Base-by-base conservation (phyloP, 1,140 invertebrate species). In the Drosophila santomea region DNA sequence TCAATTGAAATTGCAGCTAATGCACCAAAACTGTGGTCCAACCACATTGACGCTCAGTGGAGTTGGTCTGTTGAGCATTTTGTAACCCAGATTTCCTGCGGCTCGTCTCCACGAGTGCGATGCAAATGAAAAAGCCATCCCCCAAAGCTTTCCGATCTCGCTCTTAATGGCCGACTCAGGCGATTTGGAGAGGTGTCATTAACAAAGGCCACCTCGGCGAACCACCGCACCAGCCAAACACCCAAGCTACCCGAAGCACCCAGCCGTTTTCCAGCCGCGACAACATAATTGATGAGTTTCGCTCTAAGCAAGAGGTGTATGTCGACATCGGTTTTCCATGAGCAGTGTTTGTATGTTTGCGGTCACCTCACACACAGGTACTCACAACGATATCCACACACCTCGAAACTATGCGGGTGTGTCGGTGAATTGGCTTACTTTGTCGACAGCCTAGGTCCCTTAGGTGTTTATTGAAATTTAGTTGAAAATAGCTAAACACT, bases 381-480 rank as follows among this genome's bases (percentile, higher is more conserved):
- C 62, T 15, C 39, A 64, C 51, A 69, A 28, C 38, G 45, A 76
- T 28, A 54, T 35, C 47, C 43, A 17, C 35, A 58, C 63, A 64
- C 28, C 50, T 20, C 50, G 6, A 7, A 52, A 52, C 28, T 58
- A 43, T 69, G 63, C 32, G 63, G 51, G 57, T 48, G 47, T 44
- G 48, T 10, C 58, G 58, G 84, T 80, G 88, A 88, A 88, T 88
- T 88, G 83, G 83, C 83, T 88, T 88, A 89, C 76, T 89, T 83
- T 77, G 84, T 89, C 84, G 84, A 83, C 84, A 88, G 83, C 74
- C 67, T 73, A 83, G 83, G 84, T 76, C 83, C 76, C 67, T 50
- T 43, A 76, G 83, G 83, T 80, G 76, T 88, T 88, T 88, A 88
- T 88, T 88, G 83, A 88, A 88, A 83, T 89, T 83, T 89, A 89